These are phyloP conservation scores for Metellina segmentata DNA, from an alignment of 2,888 invertebrate genomes.

Conservation along the genomic window DNA sequence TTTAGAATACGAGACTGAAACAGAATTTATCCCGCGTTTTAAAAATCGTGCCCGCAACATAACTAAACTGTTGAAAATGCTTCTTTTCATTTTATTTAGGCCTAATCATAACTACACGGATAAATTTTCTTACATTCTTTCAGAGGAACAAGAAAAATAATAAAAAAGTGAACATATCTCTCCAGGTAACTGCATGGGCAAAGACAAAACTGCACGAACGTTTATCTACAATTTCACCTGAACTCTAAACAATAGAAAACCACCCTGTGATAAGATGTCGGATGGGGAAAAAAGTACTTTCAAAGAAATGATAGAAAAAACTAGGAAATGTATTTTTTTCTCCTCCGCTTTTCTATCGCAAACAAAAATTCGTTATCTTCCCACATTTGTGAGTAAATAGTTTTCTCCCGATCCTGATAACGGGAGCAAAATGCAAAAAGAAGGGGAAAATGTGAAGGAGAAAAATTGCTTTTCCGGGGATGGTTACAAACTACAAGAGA, in stretches of 20 bases:
- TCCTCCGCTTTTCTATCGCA: slow-evolving; percentile 14
- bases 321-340: slow-evolving; percentile 31
- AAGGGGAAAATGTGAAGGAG: slow-evolving; percentile 36
- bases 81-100: slow-evolving; percentile 46
- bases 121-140: slow-evolving; percentile 12
- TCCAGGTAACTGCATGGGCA: slow-evolving; percentile 30
- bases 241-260: slow-evolving; percentile 73
- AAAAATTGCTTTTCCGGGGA: slow-evolving; percentile 54
- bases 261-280: slow-evolving; percentile 38
- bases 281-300: slow-evolving; percentile 28
- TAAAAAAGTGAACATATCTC: slow-evolving; percentile 48
- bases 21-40: too few species aligned
- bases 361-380: slow-evolving; percentile 76
- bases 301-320: slow-evolving; percentile 53
- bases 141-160: slow-evolving; percentile 20
- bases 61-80: not conserved
- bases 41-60: too few species aligned
- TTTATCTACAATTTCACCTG: slow-evolving; percentile 72
- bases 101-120: slow-evolving; percentile 54
- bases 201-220: slow-evolving; percentile 65
- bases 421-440: slow-evolving; percentile 69
- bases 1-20: too few species aligned
- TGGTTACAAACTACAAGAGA: slow-evolving; percentile 30
- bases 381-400: slow-evolving; percentile 76
- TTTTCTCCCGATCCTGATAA: slow-evolving; percentile 71